Base-by-base conservation (phyloP, 2,888 invertebrate species). In the Teinopalpus imperialis region DNA sequence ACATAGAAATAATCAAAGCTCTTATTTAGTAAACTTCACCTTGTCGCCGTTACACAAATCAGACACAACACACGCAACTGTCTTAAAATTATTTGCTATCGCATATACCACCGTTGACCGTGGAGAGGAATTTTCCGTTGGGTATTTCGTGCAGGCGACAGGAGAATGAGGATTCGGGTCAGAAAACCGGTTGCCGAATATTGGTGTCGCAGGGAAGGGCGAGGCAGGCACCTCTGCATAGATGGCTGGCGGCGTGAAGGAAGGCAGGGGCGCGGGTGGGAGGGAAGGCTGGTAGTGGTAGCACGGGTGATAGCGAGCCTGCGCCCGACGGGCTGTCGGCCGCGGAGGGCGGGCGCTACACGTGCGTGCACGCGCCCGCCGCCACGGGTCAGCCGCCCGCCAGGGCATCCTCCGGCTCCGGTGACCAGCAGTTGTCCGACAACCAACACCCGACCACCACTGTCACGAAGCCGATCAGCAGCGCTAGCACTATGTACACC, bases 401-500 rank as follows among this genome's bases (percentile, higher is more conserved):
- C 65, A 92, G 80, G 47, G 89, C 81, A 66, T 91, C 91, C 66
- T 93, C 92, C 46, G 93, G 93, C 46, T 93, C 93, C 56, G 93
- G 93, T 43, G 93, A 93, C 93, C 93, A 94, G 77, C 93, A 93
- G 85, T 93, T 94, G 90, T 94, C 93, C 23, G 93, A 93, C 46
- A 94, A 86, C 93, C 93, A 94, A 81, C 93, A 94, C 59, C 93
- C 93, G 61, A 94, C 31, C 26, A 44, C 44, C 31, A 44, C 31
- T 9, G 31, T 93, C 63, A 93, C 90, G 67, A 93, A 90, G 35
- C 93, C 93, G 71, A 94, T 94, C 63, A 93, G 85, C 54, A 94
- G 83, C 24, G 93, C 93, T 64, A 94, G 74, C 74, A 93, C 92
- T 80, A 94, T 93, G 85, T 93, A 94, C 59, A 93, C 92, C 77